Evolutionary conservation across 2,113 vertebrate species (phyloP).

Genomic region (Hiodon alosoides): DNA sequence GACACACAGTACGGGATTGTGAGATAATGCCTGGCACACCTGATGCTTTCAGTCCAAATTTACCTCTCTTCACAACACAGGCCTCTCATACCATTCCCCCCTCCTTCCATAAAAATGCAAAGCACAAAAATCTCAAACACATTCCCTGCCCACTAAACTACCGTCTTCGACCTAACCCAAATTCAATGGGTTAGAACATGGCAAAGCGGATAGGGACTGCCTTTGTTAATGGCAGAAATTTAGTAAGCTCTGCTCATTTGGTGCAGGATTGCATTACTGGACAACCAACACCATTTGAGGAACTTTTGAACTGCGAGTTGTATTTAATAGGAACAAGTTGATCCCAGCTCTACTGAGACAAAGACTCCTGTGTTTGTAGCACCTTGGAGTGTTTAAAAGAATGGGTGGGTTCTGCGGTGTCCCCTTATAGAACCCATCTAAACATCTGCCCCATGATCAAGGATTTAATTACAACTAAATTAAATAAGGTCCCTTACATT

Average conservation of each 20-base stretch:
- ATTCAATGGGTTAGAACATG: no score
- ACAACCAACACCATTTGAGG: neutral
- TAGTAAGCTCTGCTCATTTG: neutral
- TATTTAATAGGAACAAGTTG: neutral
- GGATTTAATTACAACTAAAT: conserved; percentile 33
- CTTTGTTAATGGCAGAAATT: no score
- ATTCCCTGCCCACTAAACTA: no score
- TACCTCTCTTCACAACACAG: no score
- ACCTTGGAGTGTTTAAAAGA: no score
- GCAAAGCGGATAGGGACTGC: no score
- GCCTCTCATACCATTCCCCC: no score
- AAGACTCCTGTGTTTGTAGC: conserved; percentile 28
- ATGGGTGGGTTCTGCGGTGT: neutral
- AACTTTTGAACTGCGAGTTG: neutral
- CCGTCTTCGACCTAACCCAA: no score
- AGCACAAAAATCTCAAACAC: no score
- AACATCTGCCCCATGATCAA: conserved; percentile 21
- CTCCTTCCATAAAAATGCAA: no score
- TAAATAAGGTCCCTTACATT: conserved; percentile 20
- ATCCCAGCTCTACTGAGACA: conserved; percentile 15
- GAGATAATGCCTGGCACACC: no score
- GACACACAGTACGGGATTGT: neutral
- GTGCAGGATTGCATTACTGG: neutral
- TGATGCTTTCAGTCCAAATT: no score
- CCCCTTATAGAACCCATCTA: neutral